Evolutionary conservation across 2,888 invertebrate species (phyloP).

Genomic region (Drosophila helvetica): DNA sequence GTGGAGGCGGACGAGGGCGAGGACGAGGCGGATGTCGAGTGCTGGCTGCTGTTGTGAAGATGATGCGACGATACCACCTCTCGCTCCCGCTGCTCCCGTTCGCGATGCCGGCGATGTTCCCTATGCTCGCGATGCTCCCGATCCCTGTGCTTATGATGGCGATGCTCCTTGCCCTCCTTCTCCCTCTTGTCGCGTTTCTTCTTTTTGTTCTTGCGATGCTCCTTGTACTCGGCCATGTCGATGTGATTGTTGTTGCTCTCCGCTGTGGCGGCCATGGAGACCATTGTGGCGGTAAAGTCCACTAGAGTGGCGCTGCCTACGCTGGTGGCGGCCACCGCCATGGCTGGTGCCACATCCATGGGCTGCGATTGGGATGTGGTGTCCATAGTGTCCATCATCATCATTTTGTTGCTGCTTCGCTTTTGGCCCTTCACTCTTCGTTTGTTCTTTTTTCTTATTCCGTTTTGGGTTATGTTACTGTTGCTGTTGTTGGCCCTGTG

Average conservation of each 20-base stretch:
- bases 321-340: constrained; percentile 73
- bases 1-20: constrained; percentile 78
- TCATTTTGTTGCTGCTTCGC: constrained; percentile 63
- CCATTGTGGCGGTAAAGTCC: constrained; percentile 52
- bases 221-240: constrained; percentile 81
- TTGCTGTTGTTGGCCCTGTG: constrained; percentile 4
- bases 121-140: constrained; percentile 70
- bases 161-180: constrained; percentile 80
- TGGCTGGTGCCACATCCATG: constrained; percentile 69
- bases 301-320: constrained; percentile 55
- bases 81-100: constrained; percentile 62
- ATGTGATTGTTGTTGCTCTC: constrained; percentile 81
- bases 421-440: constrained; percentile 29
- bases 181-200: constrained; percentile 84
- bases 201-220: constrained; percentile 83
- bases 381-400: constrained; percentile 82
- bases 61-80: constrained; percentile 42
- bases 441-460: constrained; percentile 20
- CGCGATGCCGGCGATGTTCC: constrained; percentile 53
- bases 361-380: constrained; percentile 57
- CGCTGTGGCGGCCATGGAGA: constrained; percentile 26
- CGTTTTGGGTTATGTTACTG: background rate
- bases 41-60: constrained; percentile 70
- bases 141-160: constrained; percentile 63
- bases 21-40: constrained; percentile 80